Conservation (phyloP, 2,113 vertebrate species). For the Cygnus atratus region DNA sequence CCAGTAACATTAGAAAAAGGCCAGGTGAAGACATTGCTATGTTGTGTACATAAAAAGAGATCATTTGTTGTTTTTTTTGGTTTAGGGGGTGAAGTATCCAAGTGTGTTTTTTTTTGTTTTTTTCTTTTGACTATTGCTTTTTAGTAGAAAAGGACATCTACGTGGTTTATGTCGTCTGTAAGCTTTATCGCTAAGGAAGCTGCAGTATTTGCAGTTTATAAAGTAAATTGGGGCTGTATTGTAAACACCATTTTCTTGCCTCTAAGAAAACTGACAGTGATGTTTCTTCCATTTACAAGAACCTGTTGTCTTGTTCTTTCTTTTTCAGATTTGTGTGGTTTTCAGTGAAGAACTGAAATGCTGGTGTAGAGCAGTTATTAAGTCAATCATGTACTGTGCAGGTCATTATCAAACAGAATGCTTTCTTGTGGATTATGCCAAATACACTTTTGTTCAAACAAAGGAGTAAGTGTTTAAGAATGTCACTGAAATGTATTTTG, state of each 20-base stretch:
- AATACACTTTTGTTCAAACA: constrained; percentile 61
- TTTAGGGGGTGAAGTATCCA: not conserved
- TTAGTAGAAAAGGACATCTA: not conserved
- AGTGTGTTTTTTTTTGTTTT: not conserved
- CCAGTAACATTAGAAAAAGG: constrained; percentile 62
- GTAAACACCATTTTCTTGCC: not conserved
- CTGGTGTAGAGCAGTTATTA: constrained; percentile 79
- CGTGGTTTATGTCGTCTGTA: not conserved
- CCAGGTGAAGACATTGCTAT: constrained; percentile 68
- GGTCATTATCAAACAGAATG: constrained; percentile 63
- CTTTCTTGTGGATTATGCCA: constrained; percentile 82
- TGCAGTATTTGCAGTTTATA: not conserved
- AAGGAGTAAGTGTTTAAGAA: constrained; percentile 57
- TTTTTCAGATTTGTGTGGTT: constrained; percentile 73
- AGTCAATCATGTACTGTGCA: constrained; percentile 54
- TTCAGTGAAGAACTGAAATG: constrained; percentile 73
- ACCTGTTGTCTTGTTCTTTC: not conserved
- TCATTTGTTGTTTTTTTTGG: not conserved
- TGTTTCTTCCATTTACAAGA: accelerated
- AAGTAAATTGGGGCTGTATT: not conserved
- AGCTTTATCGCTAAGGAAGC: not conserved
- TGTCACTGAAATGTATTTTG: not conserved
- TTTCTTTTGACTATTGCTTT: not conserved
- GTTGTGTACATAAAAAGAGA: not conserved
- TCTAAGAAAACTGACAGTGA: not conserved